Percentiles rank a stretch among this genome's conserved stretches.
Conservation (phyloP, 2,888 invertebrate genomes). For the Myathropa florea region DNA sequence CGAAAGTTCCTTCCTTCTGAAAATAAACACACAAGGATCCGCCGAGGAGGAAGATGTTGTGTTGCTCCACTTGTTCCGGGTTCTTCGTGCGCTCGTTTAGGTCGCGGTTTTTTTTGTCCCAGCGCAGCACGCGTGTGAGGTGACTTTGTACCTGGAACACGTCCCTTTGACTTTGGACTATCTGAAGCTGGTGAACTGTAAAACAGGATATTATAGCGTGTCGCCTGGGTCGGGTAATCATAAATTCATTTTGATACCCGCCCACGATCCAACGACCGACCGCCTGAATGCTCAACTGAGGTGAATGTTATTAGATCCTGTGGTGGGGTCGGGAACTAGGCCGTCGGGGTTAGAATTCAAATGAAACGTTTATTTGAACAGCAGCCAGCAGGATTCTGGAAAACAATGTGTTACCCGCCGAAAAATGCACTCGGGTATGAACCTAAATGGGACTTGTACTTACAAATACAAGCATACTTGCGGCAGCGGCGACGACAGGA, state of each 20-base stretch:
- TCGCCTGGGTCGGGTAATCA: not conserved
- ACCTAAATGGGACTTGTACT: not conserved
- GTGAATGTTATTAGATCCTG: not conserved
- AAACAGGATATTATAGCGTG: conserved; percentile 42
- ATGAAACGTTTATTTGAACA: conserved; percentile 1
- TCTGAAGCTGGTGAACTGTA: conserved; percentile 30
- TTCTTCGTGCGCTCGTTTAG: not conserved
- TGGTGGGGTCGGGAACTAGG: not conserved
- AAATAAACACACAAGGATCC: conserved; percentile 19
- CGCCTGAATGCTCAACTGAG: not conserved
- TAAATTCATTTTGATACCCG: not conserved
- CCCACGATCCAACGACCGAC: not conserved
- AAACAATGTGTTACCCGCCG: not conserved
- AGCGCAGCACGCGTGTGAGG: not conserved
- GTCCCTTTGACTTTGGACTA: not conserved
- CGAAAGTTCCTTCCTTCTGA: conserved; percentile 39
- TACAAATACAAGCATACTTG: not conserved
- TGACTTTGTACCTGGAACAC: not conserved
- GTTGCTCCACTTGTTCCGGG: not conserved
- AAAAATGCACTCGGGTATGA: not conserved
- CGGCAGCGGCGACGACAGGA: not conserved
- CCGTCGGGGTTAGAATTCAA: not conserved
- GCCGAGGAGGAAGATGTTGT: not conserved
- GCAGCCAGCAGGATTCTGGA: not conserved
- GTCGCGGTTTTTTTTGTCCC: not conserved